Conservation (phyloP, 2,113 vertebrate species). For the Amia ocellicauda region DNA sequence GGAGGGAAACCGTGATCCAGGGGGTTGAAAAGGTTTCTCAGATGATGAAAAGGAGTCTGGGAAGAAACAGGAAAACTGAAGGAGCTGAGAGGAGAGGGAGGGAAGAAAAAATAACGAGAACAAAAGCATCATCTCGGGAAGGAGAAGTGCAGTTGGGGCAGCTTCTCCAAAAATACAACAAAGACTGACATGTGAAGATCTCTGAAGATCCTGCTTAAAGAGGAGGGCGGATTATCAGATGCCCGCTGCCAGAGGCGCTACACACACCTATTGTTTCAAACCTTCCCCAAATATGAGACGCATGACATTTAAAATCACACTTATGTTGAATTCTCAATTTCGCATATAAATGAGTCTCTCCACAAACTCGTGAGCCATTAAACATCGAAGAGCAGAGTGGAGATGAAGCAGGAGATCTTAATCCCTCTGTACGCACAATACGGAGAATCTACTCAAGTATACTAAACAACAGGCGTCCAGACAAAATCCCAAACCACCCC, state of each 20-base stretch:
- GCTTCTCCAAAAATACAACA: conserved; percentile 9
- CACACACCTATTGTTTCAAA: background rate
- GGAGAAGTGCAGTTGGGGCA: background rate
- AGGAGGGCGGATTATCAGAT: background rate
- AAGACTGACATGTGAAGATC: conserved; percentile 13
- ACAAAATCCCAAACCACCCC: too few species aligned
- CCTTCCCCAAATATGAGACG: too few species aligned
- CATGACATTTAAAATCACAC: too few species aligned
- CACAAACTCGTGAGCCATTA: too few species aligned
- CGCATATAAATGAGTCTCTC: too few species aligned
- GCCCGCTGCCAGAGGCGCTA: background rate
- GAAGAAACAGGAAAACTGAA: conserved; percentile 1
- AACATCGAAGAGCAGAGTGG: too few species aligned
- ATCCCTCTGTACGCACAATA: too few species aligned
- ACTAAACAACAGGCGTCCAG: too few species aligned
- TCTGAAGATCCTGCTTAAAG: background rate
- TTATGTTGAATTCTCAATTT: too few species aligned
- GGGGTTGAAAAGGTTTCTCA: conserved; percentile 1
- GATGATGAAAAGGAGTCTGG: conserved; percentile 12
- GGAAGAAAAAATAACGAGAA: background rate
- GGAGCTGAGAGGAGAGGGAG: background rate
- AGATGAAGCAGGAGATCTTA: too few species aligned
- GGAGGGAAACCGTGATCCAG: background rate
- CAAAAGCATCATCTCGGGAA: background rate
- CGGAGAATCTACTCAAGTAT: too few species aligned